Evolutionary conservation across 2,113 vertebrate genomes (phyloP).

Genomic region (Coracopsis vasa): DNA sequence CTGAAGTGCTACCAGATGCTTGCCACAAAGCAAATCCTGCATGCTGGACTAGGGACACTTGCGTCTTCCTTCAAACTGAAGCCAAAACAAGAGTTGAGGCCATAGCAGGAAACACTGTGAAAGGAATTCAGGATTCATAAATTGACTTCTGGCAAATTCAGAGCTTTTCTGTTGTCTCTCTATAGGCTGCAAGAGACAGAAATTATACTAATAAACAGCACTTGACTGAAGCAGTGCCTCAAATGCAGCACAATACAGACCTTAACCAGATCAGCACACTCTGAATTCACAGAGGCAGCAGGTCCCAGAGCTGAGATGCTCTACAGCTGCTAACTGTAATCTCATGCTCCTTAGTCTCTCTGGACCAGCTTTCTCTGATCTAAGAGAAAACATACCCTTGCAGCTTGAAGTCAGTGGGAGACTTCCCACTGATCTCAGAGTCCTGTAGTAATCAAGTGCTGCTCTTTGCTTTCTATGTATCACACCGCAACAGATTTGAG

Average conservation of each 20-base stretch:
- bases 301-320: not conserved
- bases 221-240: not conserved
- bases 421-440: not conserved
- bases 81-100: not conserved
- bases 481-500: not conserved
- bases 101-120: not conserved
- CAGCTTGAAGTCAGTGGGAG: not conserved
- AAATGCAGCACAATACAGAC: not conserved
- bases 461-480: not conserved
- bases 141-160: not conserved
- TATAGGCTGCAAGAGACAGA: not conserved
- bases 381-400: not conserved
- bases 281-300: not conserved
- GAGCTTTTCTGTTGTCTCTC: not conserved
- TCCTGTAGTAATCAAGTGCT: not conserved
- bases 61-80: not conserved
- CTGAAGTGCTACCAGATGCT: slow-evolving; percentile 19
- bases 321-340: not conserved
- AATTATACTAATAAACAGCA: not conserved
- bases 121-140: not conserved
- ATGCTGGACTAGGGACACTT: not conserved
- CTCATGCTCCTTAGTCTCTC: not conserved
- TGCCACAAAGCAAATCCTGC: not conserved
- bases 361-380: not conserved
- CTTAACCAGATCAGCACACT: not conserved